Conservation (phyloP, 2,888 invertebrate species). For the Eristalinus aeneus region DNA sequence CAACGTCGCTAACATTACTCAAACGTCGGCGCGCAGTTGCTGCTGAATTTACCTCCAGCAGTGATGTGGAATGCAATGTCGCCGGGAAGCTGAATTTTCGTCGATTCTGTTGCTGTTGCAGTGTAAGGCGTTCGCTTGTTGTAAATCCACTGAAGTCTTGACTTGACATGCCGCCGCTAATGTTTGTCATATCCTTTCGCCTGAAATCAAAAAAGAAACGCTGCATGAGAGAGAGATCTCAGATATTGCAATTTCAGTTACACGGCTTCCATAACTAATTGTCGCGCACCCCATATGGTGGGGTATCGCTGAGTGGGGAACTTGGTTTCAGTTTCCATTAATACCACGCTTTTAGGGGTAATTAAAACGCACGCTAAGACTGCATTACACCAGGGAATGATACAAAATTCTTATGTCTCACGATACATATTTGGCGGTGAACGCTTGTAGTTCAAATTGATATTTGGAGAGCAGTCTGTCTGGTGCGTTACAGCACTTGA, state of each 20-base stretch:
- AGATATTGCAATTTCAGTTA: not conserved
- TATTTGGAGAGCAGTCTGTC: not conserved
- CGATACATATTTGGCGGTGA: constrained; percentile 26
- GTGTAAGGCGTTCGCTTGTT: constrained; percentile 75
- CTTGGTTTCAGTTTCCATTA: constrained; percentile 40
- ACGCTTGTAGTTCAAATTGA: not conserved
- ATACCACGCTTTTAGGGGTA: constrained; percentile 24
- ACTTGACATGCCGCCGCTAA: constrained; percentile 31
- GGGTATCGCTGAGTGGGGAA: constrained; percentile 14
- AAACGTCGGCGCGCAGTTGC: constrained; percentile 84
- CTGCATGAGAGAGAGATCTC: not conserved
- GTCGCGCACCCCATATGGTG: constrained; percentile 7
- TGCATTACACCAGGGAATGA: constrained; percentile 16
- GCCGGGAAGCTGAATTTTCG: constrained; percentile 84
- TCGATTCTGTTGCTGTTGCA: constrained; percentile 77
- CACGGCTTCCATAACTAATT: constrained; percentile 7
- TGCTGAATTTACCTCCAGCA: constrained; percentile 76
- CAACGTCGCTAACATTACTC: constrained; percentile 88
- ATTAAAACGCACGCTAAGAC: constrained; percentile 32
- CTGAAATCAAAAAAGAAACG: constrained; percentile 5
- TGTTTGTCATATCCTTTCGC: constrained; percentile 16
- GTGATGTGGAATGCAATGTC: constrained; percentile 80
- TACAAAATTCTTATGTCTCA: constrained; percentile 25
- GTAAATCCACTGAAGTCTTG: constrained; percentile 42
- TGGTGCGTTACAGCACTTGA: not conserved